phyloP scores from a whole-genome alignment of 2,113 vertebrate species.

The Bufo bufo region DNA sequence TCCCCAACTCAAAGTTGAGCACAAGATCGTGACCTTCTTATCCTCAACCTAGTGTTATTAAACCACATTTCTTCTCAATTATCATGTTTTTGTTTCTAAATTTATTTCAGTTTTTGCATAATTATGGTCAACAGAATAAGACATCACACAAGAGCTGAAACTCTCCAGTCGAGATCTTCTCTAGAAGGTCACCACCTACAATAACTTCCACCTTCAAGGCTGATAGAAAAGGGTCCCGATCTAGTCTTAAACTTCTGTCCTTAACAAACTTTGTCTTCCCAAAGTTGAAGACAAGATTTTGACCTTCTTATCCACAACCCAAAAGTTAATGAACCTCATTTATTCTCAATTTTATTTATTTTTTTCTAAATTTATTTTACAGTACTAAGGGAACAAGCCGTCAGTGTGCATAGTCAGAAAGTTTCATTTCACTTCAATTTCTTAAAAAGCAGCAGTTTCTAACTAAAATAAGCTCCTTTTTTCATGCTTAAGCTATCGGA shows the following conservation, averaged over 20 bases:
- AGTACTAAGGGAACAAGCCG: neutral
- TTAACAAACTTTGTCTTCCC: too few species aligned
- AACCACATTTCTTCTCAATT: too few species aligned
- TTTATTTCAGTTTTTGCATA: too few species aligned
- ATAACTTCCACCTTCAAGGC: neutral
- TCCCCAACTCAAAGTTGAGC: too few species aligned
- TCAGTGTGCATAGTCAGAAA: neutral
- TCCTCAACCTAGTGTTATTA: too few species aligned
- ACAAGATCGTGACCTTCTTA: too few species aligned
- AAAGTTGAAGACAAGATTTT: too few species aligned
- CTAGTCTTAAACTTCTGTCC: neutral
- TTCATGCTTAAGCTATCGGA: conserved; percentile 57
- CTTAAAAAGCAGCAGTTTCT: conserved; percentile 53
- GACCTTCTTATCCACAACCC: too few species aligned
- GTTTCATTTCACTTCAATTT: conserved; percentile 47
- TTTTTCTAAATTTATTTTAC: neutral
- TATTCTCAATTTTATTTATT: neutral
- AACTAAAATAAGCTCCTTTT: conserved; percentile 59
- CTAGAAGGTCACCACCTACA: neutral
- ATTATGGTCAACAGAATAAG: neutral
- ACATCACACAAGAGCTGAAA: neutral
- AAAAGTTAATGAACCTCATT: neutral
- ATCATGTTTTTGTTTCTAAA: too few species aligned
- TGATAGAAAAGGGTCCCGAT: too few species aligned
- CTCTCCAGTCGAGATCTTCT: neutral